A percentile compares a stretch with the other conserved stretches of the same genome.
These are phyloP conservation scores for Pelecanoides urinatrix DNA, from an alignment of 2,113 vertebrate species.

Conservation along the genomic window DNA sequence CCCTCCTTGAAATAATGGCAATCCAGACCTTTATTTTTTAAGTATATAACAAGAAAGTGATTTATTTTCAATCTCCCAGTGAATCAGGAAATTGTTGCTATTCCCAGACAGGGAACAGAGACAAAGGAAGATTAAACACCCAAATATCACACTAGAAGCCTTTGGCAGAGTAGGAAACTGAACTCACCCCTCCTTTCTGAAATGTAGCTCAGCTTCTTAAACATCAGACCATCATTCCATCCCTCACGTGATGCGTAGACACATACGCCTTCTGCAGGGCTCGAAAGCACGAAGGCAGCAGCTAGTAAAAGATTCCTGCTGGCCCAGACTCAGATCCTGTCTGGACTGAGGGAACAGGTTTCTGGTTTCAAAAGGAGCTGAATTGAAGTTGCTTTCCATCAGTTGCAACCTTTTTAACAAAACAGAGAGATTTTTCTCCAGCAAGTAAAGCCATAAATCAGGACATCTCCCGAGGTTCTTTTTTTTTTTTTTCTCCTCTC, in stretches of 20 bases:
- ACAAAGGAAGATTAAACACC: constrained; percentile 50
- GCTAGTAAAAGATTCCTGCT: constrained; percentile 49
- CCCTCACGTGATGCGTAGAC: neutral
- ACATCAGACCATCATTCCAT: constrained; percentile 1
- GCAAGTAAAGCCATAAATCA: constrained; percentile 65
- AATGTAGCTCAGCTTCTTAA: constrained; percentile 12
- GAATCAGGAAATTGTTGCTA: constrained; percentile 34
- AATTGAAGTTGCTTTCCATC: neutral
- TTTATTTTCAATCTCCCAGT: constrained; percentile 25
- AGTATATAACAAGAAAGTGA: constrained; percentile 9
- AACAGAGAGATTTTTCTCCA: neutral
- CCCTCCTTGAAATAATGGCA: neutral
- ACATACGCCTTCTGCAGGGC: neutral
- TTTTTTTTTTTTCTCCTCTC: neutral
- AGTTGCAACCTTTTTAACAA: constrained; percentile 47
- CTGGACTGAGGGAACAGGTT: constrained; percentile 45
- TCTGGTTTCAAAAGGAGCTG: constrained; percentile 66
- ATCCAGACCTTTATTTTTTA: constrained; percentile 1
- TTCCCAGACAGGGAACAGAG: constrained; percentile 32
- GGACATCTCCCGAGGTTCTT: neutral
- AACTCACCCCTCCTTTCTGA: constrained; percentile 53
- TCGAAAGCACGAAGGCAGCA: constrained; percentile 31
- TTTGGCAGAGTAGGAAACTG: constrained; percentile 39
- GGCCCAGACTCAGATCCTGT: constrained; percentile 45
- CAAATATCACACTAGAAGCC: constrained; percentile 20